Conservation (phyloP, 1,140 invertebrate species). For the Nasonia longicornis region DNA sequence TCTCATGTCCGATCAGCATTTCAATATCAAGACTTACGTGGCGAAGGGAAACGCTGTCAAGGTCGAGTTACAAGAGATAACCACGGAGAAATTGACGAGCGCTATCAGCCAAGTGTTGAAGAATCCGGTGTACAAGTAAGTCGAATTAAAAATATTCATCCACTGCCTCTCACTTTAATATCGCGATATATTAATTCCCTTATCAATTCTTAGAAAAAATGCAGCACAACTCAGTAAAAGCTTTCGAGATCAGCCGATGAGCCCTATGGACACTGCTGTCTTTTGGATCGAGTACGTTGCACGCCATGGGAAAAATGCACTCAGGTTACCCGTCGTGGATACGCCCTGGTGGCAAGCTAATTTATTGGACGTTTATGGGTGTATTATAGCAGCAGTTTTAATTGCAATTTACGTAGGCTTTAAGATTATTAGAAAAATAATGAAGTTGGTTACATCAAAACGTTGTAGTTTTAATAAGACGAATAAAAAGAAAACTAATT, state of each 20-base stretch:
- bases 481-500: neutral
- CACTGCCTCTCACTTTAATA: no score
- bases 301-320: slow-evolving; percentile 63
- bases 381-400: neutral
- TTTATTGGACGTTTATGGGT: slow-evolving; percentile 59
- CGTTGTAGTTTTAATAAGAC: neutral
- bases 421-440: neutral
- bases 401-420: neutral
- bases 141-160: no score
- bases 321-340: slow-evolving; percentile 59
- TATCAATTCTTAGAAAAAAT: neutral
- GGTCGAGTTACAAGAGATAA: slow-evolving; percentile 61
- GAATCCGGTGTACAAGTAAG: slow-evolving; percentile 57
- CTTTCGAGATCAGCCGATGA: slow-evolving; percentile 71
- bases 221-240: slow-evolving; percentile 59
- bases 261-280: slow-evolving; percentile 72
- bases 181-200: no score
- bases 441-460: no score
- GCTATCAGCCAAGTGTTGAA: slow-evolving; percentile 59
- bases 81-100: slow-evolving; percentile 54
- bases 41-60: slow-evolving; percentile 49
- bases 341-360: slow-evolving; percentile 63
- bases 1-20: slow-evolving; percentile 77
- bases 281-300: slow-evolving; percentile 75
- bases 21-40: slow-evolving; percentile 61